Conservation (phyloP, 2,888 invertebrate genomes). For the Papilio demoleus region DNA sequence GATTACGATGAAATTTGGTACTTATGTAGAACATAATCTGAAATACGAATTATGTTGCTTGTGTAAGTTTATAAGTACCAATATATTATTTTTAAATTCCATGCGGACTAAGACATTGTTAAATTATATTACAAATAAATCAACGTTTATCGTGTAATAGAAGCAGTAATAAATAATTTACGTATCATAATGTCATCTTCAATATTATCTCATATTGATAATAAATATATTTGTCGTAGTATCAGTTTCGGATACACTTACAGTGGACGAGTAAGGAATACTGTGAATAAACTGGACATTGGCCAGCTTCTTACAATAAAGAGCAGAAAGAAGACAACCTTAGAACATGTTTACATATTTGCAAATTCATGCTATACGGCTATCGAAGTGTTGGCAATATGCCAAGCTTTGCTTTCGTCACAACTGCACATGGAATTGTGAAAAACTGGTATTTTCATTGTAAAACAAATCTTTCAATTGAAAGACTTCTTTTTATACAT, state of each 20-base stretch:
- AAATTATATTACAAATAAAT: no score
- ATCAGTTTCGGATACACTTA: neutral
- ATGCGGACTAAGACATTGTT: no score
- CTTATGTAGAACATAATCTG: no score
- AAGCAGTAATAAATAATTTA: neutral
- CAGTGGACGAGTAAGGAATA: neutral
- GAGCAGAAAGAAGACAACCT: slow-evolving; percentile 2
- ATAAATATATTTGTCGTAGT: neutral
- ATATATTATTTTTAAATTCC: no score
- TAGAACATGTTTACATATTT: slow-evolving; percentile 7
- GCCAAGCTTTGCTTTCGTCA: slow-evolving; percentile 6
- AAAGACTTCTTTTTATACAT: no score
- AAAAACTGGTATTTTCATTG: neutral
- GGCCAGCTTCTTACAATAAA: slow-evolving; percentile 19
- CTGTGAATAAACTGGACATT: slow-evolving; percentile 5
- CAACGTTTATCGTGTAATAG: no score
- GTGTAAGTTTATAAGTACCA: no score
- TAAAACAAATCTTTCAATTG: neutral
- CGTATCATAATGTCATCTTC: neutral
- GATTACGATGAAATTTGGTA: no score
- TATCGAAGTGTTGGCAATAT: slow-evolving; percentile 11
- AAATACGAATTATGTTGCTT: no score
- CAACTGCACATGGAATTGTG: neutral
- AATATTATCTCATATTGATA: neutral
- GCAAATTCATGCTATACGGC: slow-evolving; percentile 10